phyloP scores from a whole-genome alignment of 2,797 vertebrate species.

The Argya squamiceps region DNA sequence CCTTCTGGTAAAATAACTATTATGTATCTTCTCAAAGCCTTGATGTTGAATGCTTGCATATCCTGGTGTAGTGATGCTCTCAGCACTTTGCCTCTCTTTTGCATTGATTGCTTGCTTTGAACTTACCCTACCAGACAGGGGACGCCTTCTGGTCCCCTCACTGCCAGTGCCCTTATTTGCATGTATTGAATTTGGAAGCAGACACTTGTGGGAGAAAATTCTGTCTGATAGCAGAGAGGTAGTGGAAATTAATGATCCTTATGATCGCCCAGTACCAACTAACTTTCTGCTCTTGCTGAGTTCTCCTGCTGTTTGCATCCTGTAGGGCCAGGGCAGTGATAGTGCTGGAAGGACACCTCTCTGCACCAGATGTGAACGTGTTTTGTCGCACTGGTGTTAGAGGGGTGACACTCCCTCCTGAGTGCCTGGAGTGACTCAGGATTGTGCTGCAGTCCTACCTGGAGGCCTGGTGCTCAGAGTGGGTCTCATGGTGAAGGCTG shows the following conservation, averaged over 20 bases:
- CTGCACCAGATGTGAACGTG: not conserved
- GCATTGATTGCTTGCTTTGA: not conserved
- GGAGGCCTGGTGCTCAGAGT: not conserved
- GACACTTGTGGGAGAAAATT: not conserved
- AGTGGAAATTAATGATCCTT: not conserved
- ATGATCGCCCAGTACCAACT: not conserved
- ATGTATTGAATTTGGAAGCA: not conserved
- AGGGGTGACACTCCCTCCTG: not conserved
- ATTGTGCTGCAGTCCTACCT: not conserved
- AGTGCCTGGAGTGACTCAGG: not conserved
- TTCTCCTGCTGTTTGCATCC: not conserved
- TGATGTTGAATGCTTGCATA: not conserved
- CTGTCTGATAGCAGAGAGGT: not conserved
- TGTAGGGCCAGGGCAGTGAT: fast-evolving
- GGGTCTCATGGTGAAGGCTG: fast-evolving
- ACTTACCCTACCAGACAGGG: not conserved
- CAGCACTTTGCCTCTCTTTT: not conserved
- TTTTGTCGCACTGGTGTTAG: not conserved
- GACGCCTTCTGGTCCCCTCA: not conserved
- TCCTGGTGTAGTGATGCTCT: not conserved
- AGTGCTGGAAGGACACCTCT: not conserved
- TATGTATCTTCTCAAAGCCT: not conserved
- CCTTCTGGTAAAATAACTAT: not conserved
- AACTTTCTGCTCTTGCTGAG: not conserved
- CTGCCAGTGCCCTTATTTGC: not conserved